phyloP scores from a whole-genome alignment of 2,113 vertebrate genomes.

The Forbesichthys agassizii region DNA sequence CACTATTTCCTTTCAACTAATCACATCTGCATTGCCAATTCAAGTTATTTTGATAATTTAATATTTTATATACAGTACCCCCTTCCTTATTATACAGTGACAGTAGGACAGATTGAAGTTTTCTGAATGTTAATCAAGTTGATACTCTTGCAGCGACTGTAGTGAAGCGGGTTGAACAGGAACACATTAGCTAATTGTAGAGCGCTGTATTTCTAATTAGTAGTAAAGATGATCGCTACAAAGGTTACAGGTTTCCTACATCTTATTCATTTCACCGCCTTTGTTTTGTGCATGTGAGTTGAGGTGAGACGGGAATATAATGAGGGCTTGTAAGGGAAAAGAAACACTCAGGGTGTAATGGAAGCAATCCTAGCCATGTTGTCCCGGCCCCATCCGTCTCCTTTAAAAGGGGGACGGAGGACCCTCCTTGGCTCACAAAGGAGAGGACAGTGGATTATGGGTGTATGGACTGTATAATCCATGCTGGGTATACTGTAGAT shows the following conservation, averaged over 20 bases:
- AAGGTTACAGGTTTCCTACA: conserved; percentile 42
- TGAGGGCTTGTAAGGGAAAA: conserved; percentile 34
- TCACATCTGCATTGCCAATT: background rate
- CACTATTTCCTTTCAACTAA: background rate
- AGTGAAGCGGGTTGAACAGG: conserved; percentile 75
- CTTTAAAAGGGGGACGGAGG: background rate
- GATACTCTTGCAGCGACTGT: conserved; percentile 75
- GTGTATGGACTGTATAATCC: background rate
- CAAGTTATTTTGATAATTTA: background rate
- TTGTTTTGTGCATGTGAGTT: conserved; percentile 33
- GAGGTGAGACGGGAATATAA: conserved; percentile 20
- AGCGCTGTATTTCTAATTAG: conserved; percentile 54
- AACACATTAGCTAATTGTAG: conserved; percentile 54
- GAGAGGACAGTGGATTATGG: background rate
- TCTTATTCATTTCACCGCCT: conserved; percentile 41
- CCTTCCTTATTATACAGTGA: background rate
- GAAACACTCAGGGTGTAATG: conserved; percentile 11
- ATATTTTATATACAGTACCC: background rate
- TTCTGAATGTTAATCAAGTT: conserved; percentile 85
- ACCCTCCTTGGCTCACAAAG: background rate
- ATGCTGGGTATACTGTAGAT: no score
- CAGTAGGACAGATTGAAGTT: conserved; percentile 69
- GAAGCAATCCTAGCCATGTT: conserved; percentile 30
- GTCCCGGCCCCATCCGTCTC: background rate
- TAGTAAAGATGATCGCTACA: conserved; percentile 45